Conservation (phyloP, 2,113 vertebrate species). For the Bambusicola thoracicus region DNA sequence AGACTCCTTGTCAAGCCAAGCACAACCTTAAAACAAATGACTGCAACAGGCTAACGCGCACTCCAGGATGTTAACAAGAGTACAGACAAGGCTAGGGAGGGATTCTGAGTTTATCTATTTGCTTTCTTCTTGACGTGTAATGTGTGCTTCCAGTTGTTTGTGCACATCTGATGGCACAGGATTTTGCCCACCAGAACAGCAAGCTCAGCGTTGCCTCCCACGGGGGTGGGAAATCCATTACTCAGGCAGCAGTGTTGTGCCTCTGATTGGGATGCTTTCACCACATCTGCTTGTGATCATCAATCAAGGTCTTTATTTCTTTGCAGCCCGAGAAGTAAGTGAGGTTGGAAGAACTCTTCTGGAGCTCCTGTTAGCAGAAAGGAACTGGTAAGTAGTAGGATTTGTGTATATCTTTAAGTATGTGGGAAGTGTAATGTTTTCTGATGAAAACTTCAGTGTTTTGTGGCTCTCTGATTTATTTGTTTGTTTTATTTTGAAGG, state of each 20-base stretch:
- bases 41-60: neutral
- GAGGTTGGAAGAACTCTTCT: conserved; percentile 29
- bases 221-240: conserved; percentile 8
- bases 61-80: neutral
- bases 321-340: conserved; percentile 21
- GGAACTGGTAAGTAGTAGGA: neutral
- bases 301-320: conserved; percentile 32
- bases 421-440: neutral
- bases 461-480: neutral
- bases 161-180: neutral
- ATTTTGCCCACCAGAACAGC: neutral
- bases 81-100: neutral
- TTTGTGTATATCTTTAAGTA: neutral
- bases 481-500: neutral
- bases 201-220: conserved; percentile 8
- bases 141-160: neutral
- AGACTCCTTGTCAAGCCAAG: conserved; percentile 40
- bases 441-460: neutral
- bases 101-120: neutral
- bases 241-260: conserved; percentile 1
- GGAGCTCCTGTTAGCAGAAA: conserved; percentile 3
- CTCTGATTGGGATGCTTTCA: conserved; percentile 27
- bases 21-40: conserved; percentile 29
- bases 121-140: neutral
- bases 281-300: neutral